Evolutionary conservation across 2,888 invertebrate species (phyloP).

Genomic region (Abscondita cerata): DNA sequence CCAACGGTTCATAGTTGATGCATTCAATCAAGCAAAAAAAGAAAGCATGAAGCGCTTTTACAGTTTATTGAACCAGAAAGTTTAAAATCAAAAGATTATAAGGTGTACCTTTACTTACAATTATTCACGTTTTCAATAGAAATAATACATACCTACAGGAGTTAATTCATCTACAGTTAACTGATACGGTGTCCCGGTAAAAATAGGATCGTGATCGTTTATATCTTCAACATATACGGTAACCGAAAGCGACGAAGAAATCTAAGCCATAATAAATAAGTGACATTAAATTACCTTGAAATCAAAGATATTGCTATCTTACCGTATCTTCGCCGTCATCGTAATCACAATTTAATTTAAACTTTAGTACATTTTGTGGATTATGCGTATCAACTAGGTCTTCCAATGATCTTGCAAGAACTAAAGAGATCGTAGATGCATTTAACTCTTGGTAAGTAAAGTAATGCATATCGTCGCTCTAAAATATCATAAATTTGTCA

Average conservation of each 20-base stretch:
- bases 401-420: slow-evolving; percentile 79
- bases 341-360: slow-evolving; percentile 78
- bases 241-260: slow-evolving; percentile 81
- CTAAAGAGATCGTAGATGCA: slow-evolving; percentile 76
- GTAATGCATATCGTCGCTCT: slow-evolving; percentile 74
- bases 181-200: slow-evolving; percentile 79
- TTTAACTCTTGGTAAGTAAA: slow-evolving; percentile 79
- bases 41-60: too few relatives aligned
- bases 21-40: too few relatives aligned
- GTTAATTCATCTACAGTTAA: slow-evolving; percentile 83
- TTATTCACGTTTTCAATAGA: background rate
- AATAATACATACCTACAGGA: slow-evolving; percentile 67
- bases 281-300: background rate
- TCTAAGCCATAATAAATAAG: slow-evolving; percentile 55
- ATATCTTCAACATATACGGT: slow-evolving; percentile 90
- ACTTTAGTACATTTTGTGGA: slow-evolving; percentile 83
- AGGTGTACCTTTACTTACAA: background rate
- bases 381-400: slow-evolving; percentile 80
- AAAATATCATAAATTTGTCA: slow-evolving; percentile 39
- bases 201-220: slow-evolving; percentile 83
- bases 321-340: slow-evolving; percentile 72
- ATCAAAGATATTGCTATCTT: slow-evolving; percentile 45
- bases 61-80: too few relatives aligned
- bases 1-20: too few relatives aligned
- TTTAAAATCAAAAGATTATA: background rate